Percentiles rank a stretch among this genome's conserved stretches.
These are phyloP conservation scores for Holocentrus rufus DNA, from an alignment of 2,797 vertebrate genomes.

Conservation along the genomic window DNA sequence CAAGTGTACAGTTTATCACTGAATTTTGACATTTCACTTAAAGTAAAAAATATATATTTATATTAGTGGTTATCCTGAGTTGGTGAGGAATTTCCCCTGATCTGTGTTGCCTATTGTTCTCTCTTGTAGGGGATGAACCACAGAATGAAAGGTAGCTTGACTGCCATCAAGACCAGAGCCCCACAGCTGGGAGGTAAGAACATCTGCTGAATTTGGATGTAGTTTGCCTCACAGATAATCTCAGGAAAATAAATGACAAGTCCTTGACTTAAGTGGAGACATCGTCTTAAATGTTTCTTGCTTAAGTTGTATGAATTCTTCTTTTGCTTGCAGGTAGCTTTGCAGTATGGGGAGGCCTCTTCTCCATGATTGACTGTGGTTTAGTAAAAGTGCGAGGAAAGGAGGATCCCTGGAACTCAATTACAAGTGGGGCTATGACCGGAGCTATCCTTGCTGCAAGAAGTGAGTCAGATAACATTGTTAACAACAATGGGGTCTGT, in stretches of 20 bases:
- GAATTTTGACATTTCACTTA: neutral
- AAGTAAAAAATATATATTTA: neutral
- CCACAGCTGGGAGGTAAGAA: conserved; percentile 93
- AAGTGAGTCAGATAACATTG: conserved; percentile 85
- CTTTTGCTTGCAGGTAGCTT: conserved; percentile 88
- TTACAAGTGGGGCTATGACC: conserved; percentile 96
- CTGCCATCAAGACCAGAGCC: conserved; percentile 92
- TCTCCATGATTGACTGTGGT: conserved; percentile 98
- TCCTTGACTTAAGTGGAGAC: neutral
- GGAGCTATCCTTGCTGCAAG: conserved; percentile 97
- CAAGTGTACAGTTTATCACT: too few relatives aligned
- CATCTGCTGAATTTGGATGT: neutral
- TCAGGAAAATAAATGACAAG: neutral
- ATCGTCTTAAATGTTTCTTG: neutral
- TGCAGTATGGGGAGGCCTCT: conserved; percentile 97
- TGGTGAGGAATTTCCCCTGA: neutral
- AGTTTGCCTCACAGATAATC: neutral
- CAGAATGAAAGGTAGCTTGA: conserved; percentile 91
- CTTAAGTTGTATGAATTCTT: neutral
- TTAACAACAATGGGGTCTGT: neutral
- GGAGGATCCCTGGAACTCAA: conserved; percentile 99
- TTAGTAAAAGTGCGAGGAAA: conserved; percentile 94
- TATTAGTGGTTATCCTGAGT: neutral
- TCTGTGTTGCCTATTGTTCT: conserved; percentile 3
- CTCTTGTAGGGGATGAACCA: conserved; percentile 89